A percentile compares a stretch with the other conserved stretches of the same genome.
Conservation (phyloP, 2,113 vertebrate species). For the Tachuris rubrigastra region DNA sequence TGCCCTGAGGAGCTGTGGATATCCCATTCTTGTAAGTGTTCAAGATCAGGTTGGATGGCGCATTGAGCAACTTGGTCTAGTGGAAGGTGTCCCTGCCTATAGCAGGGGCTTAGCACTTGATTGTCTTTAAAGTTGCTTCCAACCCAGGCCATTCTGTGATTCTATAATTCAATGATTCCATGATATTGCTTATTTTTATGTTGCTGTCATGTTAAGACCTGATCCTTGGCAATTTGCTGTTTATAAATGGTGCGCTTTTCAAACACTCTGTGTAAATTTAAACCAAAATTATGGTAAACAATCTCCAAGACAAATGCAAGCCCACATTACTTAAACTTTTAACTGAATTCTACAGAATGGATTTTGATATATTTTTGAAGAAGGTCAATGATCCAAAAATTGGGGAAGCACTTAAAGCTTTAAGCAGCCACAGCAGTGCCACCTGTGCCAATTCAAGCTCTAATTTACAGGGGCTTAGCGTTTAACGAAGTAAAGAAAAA, state of each 20-base stretch:
- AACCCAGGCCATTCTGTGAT: not conserved
- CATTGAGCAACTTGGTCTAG: not conserved
- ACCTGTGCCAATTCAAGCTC: not conserved
- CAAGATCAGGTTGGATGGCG: not conserved
- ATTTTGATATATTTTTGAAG: not conserved
- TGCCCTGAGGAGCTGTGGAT: not conserved
- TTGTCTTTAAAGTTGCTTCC: not conserved
- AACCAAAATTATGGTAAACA: not conserved
- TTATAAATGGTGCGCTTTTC: not conserved
- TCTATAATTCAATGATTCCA: not conserved
- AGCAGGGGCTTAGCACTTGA: accelerated
- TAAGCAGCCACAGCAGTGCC: not conserved
- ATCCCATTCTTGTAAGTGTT: not conserved
- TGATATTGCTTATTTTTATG: not conserved
- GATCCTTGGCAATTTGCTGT: not conserved
- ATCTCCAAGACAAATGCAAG: not conserved
- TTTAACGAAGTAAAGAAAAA: not conserved
- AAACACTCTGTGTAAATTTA: not conserved
- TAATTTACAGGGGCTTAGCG: not conserved
- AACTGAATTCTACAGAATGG: not conserved
- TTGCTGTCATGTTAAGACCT: not conserved
- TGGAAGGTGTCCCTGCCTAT: not conserved
- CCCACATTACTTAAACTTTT: not conserved
- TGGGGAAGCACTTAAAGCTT: not conserved
- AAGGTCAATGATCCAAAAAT: not conserved